Percentiles rank a stretch among this genome's conserved stretches.
Conservation (phyloP, 2,888 invertebrate species). For the Cataglyphis cursor region DNA sequence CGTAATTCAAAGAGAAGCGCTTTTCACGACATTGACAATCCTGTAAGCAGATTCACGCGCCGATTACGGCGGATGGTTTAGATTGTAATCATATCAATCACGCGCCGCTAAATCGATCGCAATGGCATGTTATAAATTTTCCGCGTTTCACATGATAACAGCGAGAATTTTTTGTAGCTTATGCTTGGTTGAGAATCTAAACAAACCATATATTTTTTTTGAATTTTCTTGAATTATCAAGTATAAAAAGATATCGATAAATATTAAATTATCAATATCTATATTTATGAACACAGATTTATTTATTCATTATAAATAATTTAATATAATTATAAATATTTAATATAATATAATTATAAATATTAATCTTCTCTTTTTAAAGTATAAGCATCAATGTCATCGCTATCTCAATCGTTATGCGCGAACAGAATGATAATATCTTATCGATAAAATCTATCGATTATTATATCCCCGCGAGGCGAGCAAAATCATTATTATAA, state of each 20-base stretch:
- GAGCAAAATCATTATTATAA: slow-evolving; percentile 7
- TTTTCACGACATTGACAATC: background rate
- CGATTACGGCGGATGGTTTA: slow-evolving; percentile 15
- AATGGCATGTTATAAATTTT: slow-evolving; percentile 30
- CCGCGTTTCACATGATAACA: background rate
- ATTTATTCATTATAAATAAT: background rate
- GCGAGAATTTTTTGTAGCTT: background rate
- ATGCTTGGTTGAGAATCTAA: background rate
- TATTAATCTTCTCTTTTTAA: background rate
- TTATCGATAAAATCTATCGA: background rate
- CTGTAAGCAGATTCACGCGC: background rate
- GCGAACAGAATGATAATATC: background rate
- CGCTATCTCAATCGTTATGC: background rate
- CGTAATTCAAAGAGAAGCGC: slow-evolving; percentile 3
- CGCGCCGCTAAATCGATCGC: slow-evolving; percentile 2
- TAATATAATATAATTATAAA: background rate
- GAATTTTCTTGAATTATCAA: background rate
- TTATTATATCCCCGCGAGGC: background rate
- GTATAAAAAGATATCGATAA: background rate
- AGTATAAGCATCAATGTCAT: slow-evolving; percentile 5
- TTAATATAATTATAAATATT: background rate
- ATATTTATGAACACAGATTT: background rate
- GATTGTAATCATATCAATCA: background rate
- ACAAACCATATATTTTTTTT: background rate
- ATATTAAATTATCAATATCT: background rate